Evolutionary conservation across 2,888 invertebrate species (phyloP), one percentile per base, ranked within the genome.

Genomic region (Drosophila quasianomalipes): DNA sequence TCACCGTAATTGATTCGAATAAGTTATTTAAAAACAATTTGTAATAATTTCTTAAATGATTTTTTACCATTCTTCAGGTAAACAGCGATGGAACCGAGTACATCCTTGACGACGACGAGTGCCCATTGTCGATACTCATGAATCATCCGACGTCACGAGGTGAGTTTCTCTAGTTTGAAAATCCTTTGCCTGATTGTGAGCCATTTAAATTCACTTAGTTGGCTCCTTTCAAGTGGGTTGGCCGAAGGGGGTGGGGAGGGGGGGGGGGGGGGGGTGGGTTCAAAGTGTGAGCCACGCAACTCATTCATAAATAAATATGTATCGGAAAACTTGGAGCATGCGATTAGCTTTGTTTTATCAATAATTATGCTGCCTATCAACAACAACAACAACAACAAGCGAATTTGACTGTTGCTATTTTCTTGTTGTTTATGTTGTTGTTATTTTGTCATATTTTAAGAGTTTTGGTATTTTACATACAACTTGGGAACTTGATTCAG

Each of bases 41-140:
- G 28, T 28, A 4, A n/a, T 31, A 31, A 26, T 44, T 58, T 10
- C 6, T 10, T 1, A 3, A 39, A 33, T 28, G 28, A 12, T 37
- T 52, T 14, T n/a, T 12, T 28, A 12, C 6, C 5, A 28, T 7
- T 28, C 63, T 70, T 14, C 85, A 95, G 95, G 95, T 95, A 82
- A 96, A 95, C 89, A 95, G 95, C 83, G 95, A 95, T 57, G 95
- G 96, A 83, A 95, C 96, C 26, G 99, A 99, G 94, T 97, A 98
- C 93, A 97, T 99, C 84, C 94, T 99, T 82, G 98, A 99, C 93
- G 99, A 99, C 92, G 98, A 99, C 94, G 99, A 99, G 94, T 99
- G 99, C 94, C 99, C 99, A 52, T 95, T 99, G 78, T 97, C 98
- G 60, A 98, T 98, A 92, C 95, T 97, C 76, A 97, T 98, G 97